These are phyloP conservation scores for Acronicta psi DNA, from an alignment of 2,888 invertebrate genomes.

Conservation along the genomic window DNA sequence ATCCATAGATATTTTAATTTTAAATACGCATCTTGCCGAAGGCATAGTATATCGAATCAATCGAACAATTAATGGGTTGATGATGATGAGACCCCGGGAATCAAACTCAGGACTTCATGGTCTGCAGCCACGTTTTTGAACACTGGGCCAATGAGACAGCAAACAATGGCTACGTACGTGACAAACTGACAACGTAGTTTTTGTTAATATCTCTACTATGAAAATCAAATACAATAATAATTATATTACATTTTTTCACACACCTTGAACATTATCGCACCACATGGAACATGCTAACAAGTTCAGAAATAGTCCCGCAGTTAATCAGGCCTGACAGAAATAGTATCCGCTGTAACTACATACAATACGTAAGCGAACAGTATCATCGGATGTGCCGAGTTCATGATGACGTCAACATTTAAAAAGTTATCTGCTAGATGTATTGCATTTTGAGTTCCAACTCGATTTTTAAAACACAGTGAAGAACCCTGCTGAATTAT, in stretches of 20 bases:
- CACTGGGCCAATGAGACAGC: too few species aligned
- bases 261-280: slow-evolving; percentile 24
- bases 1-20: too few species aligned
- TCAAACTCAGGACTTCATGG: too few species aligned
- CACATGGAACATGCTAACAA: slow-evolving; percentile 20
- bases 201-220: not conserved
- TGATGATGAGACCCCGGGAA: too few species aligned
- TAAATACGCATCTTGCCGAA: too few species aligned
- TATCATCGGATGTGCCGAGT: slow-evolving; percentile 14
- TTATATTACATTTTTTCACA: slow-evolving; percentile 4
- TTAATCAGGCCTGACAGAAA: slow-evolving; percentile 47
- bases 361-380: slow-evolving; percentile 29
- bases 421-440: not conserved
- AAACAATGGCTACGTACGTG: too few species aligned
- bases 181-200: too few species aligned
- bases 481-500: too few species aligned
- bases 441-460: not conserved
- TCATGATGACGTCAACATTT: slow-evolving; percentile 36
- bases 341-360: slow-evolving; percentile 37
- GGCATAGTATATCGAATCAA: too few species aligned
- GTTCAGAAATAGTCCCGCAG: slow-evolving; percentile 40
- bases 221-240: not conserved
- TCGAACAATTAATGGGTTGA: too few species aligned
- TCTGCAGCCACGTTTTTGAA: too few species aligned
- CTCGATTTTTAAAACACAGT: too few species aligned